phyloP scores from a whole-genome alignment of 2,797 vertebrate species.

The Eutrigla gurnardus region DNA sequence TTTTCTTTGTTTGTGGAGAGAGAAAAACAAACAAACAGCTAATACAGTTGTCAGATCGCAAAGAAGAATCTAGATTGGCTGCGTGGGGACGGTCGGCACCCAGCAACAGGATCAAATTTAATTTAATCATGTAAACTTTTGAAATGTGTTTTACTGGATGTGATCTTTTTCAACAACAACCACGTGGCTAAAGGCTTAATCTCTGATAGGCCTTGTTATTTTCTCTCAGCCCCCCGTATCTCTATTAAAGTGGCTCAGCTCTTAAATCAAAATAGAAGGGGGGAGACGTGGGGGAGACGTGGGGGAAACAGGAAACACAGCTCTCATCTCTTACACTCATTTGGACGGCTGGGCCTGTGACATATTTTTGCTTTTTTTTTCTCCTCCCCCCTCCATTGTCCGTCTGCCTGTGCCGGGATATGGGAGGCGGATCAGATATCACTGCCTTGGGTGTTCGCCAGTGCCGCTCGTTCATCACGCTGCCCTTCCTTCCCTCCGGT shows the following conservation, averaged over 20 bases:
- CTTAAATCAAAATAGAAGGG: constrained; percentile 63
- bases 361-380: constrained; percentile 46
- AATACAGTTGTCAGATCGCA: not conserved
- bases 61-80: not conserved
- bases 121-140: constrained; percentile 34
- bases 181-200: constrained; percentile 61
- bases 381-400: constrained; percentile 38
- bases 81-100: not conserved
- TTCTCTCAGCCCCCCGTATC: constrained; percentile 46
- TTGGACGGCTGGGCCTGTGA: constrained; percentile 52
- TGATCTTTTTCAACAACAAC: constrained; percentile 52
- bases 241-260: constrained; percentile 49
- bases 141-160: constrained; percentile 50
- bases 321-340: constrained; percentile 55
- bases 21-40: not conserved
- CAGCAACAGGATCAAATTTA: constrained; percentile 8
- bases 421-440: constrained; percentile 72
- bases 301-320: constrained; percentile 56
- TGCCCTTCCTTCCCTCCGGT: constrained; percentile 29
- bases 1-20: not conserved
- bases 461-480: constrained; percentile 52
- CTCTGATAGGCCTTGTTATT: constrained; percentile 60
- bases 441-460: constrained; percentile 60
- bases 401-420: constrained; percentile 55
- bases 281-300: constrained; percentile 23